Evolutionary conservation across 2,888 invertebrate species (phyloP), one percentile per base, ranked within the genome.

Genomic region (Ptilodon capucinus): DNA sequence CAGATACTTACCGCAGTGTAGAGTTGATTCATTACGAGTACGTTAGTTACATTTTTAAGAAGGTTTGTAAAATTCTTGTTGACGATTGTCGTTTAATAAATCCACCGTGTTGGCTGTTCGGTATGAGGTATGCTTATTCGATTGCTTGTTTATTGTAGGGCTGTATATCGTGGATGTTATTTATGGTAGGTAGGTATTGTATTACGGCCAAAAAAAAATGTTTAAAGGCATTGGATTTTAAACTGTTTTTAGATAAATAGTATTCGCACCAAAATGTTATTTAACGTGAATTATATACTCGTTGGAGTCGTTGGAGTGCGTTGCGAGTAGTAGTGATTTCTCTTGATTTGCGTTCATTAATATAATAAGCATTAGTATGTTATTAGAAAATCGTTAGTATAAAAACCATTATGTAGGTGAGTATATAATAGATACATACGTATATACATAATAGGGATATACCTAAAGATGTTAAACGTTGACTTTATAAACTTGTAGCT

Each of bases 221-320:
- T 43, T 42, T 13, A 2, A 7, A 21, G 16, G 1, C n/a, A n/a
- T n/a, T n/a, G n/a, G n/a, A n/a, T 6, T 39, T 21, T 21, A 4
- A 18, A 38, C 38, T 11, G 13, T 21, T 40, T 25, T 11, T 41
- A 34, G 9, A n/a, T 42, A 52, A 38, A 35, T 35, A 44, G 43
- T 32, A 38, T 54, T n/a, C 30, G 46, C 48, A 55, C 53, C 35
- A 48, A 54, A 32, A 25, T 36, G 23, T 40, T 42, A 36, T 43
- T 41, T 57, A 45, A 17, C 40, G 40, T 7, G 46, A 38, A 42
- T 47, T 39, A 36, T 44, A 21, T 17, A 21, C 23, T 40, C 11
- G 36, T 36, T 36, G 7, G 2, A 18, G 36, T 14, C 4, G 16
- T 25, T 25, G 14, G 4, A 7, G 2, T 4, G 4, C 8, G 4